Percentiles rank a stretch among this genome's conserved stretches.
Evolutionary conservation across 2,888 invertebrate species (phyloP).

Genomic region (Griposia aprilina): DNA sequence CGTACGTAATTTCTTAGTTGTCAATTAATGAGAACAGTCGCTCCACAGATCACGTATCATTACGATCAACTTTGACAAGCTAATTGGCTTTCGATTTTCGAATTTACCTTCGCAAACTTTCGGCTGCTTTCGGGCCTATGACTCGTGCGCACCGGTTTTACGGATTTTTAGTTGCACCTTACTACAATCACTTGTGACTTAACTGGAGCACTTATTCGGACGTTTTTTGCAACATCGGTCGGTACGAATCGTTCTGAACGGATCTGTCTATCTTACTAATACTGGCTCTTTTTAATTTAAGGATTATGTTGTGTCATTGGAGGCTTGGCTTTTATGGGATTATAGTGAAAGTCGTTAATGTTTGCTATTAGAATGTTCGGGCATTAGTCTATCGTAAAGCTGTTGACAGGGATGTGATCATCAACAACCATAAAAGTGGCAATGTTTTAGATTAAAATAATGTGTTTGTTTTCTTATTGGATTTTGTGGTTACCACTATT

Average conservation of each 20-base stretch:
- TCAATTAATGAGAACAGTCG: slow-evolving; percentile 68
- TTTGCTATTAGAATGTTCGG: slow-evolving; percentile 56
- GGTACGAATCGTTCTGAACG: slow-evolving; percentile 67
- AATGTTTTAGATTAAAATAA: neutral
- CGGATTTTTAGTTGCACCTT: slow-evolving; percentile 71
- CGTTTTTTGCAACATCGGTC: slow-evolving; percentile 73
- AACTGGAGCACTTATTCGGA: slow-evolving; percentile 79
- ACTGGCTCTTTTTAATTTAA: slow-evolving; percentile 62
- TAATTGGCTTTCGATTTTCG: slow-evolving; percentile 72
- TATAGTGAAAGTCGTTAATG: slow-evolving; percentile 76
- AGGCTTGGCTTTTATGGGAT: slow-evolving; percentile 72
- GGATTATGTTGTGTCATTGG: slow-evolving; percentile 73
- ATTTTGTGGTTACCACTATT: neutral
- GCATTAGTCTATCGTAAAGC: slow-evolving; percentile 29
- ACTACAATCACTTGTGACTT: slow-evolving; percentile 79
- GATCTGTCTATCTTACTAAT: slow-evolving; percentile 78
- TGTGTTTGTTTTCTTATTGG: neutral
- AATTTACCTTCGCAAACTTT: slow-evolving; percentile 61
- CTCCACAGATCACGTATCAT: slow-evolving; percentile 64
- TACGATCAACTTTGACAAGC: slow-evolving; percentile 70
- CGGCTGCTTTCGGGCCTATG: slow-evolving; percentile 55
- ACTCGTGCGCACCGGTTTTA: slow-evolving; percentile 70
- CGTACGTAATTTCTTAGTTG: slow-evolving; percentile 50
- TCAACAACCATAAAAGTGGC: slow-evolving; percentile 11
- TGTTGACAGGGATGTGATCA: slow-evolving; percentile 47